phyloP scores from a whole-genome alignment of 2,888 invertebrate genomes.

The Synanthedon formicaeformis region DNA sequence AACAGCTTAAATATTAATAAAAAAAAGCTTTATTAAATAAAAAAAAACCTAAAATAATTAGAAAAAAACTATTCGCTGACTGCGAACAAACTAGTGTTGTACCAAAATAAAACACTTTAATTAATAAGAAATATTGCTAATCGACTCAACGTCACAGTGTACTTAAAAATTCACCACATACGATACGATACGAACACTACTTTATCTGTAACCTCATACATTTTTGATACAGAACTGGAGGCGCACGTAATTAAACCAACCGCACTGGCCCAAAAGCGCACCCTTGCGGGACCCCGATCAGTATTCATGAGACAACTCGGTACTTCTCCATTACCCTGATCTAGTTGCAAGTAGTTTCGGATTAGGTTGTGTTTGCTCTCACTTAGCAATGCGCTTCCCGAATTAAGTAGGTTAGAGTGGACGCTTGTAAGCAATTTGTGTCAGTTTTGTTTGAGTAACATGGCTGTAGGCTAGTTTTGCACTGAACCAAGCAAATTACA shows the following conservation, averaged over 20 bases:
- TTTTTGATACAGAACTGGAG: neutral
- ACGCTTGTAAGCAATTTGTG: slow-evolving; percentile 31
- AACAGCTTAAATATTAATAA: no score
- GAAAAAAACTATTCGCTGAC: no score
- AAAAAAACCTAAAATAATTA: no score
- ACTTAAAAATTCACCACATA: neutral
- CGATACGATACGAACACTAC: neutral
- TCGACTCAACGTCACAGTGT: no score
- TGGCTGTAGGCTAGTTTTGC: neutral
- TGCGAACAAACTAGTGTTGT: no score
- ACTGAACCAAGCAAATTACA: neutral
- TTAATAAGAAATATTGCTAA: no score
- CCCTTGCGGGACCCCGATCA: slow-evolving; percentile 20
- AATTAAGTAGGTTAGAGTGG: slow-evolving; percentile 36
- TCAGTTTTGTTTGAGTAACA: slow-evolving; percentile 8
- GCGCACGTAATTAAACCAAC: slow-evolving; percentile 3
- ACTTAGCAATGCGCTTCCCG: slow-evolving; percentile 35
- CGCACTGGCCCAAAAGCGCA: slow-evolving; percentile 1
- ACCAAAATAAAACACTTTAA: no score
- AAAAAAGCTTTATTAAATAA: no score
- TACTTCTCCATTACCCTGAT: slow-evolving; percentile 50
- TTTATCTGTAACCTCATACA: neutral
- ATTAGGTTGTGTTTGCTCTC: slow-evolving; percentile 38
- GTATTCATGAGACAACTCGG: slow-evolving; percentile 55
- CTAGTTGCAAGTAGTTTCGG: slow-evolving; percentile 52